Conservation (phyloP, 2,797 vertebrate genomes). For the Cuniculus paca region DNA sequence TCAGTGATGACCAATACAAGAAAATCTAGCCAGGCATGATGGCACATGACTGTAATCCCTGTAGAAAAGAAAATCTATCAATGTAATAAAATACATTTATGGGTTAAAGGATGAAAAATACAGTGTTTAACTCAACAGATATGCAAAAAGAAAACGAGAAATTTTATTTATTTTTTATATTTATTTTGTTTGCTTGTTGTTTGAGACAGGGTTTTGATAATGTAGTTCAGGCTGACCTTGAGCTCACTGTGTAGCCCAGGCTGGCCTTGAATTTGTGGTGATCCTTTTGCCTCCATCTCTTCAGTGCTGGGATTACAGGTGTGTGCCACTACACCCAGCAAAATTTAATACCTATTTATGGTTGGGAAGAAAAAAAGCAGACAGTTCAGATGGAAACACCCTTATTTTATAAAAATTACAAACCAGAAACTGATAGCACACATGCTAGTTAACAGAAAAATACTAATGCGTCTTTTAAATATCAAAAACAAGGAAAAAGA, state of each 20-base stretch:
- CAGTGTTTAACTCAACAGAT: conserved; percentile 7
- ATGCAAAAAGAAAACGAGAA: conserved; percentile 18
- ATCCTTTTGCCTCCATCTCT: background rate
- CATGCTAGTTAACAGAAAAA: conserved; percentile 25
- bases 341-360: conserved; percentile 44
- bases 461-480: background rate
- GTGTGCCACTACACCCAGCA: background rate
- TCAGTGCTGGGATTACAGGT: background rate
- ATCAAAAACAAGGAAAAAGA: conserved; percentile 27
- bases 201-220: background rate
- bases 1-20: conserved; percentile 9
- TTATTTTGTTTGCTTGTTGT: background rate
- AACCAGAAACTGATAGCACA: background rate
- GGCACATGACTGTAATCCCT: background rate
- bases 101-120: conserved; percentile 36
- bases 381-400: background rate
- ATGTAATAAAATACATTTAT: conserved; percentile 20
- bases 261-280: background rate
- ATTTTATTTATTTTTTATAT: background rate
- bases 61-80: background rate
- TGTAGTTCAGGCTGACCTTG: background rate
- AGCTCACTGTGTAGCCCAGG: background rate
- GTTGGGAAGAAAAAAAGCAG: background rate
- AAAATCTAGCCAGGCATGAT: background rate
- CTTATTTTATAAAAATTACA: conserved; percentile 50